These are phyloP conservation scores for Myotis brandtii DNA, from an alignment of 2,113 vertebrate species.

Conservation along the genomic window DNA sequence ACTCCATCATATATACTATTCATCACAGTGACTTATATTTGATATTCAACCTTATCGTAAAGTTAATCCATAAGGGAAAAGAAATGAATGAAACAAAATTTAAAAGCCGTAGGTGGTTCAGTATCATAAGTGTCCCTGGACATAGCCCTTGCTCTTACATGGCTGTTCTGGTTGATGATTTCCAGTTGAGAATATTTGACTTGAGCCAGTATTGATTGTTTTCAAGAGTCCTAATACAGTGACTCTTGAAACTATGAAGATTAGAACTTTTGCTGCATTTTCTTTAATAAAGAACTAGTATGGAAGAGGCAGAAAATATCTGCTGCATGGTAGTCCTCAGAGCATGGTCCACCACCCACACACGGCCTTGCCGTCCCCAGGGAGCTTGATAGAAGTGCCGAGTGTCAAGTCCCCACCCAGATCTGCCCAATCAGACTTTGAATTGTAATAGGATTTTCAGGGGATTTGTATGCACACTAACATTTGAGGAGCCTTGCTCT, in stretches of 20 bases:
- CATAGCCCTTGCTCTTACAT: neutral
- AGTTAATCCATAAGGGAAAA: slow-evolving; percentile 13
- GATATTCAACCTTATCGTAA: slow-evolving; percentile 30
- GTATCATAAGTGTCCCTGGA: neutral
- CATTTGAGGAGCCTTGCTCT: neutral
- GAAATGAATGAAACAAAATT: slow-evolving; percentile 32
- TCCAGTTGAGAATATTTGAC: neutral
- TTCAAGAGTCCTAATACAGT: neutral
- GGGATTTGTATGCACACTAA: neutral
- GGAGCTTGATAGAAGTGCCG: neutral
- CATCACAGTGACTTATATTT: neutral
- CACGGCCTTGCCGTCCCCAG: neutral
- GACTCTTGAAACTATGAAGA: neutral
- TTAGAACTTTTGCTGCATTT: neutral
- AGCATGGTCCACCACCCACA: neutral
- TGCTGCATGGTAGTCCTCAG: neutral
- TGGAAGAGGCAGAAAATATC: neutral
- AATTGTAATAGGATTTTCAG: neutral
- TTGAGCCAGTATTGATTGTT: neutral
- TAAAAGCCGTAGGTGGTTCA: slow-evolving; percentile 38
- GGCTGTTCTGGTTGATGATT: neutral
- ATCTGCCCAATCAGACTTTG: neutral
- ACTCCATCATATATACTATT: neutral
- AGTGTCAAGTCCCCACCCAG: neutral
- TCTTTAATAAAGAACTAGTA: slow-evolving; percentile 50